Evolutionary conservation across 2,888 invertebrate species (phyloP).

Genomic region (Neoaliturus tenellus): DNA sequence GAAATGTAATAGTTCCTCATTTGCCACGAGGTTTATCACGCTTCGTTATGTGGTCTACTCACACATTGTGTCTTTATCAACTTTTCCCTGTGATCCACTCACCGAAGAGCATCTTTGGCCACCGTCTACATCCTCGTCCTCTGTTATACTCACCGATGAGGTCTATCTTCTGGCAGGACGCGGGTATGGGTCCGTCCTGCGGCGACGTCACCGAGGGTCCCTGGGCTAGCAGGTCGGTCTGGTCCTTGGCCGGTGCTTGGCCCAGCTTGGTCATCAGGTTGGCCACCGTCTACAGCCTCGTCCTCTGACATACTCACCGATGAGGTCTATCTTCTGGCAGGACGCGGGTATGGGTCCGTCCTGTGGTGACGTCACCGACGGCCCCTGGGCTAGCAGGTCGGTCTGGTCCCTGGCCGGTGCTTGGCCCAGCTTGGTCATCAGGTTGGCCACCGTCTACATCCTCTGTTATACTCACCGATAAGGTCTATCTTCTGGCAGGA

Average conservation of each 20-base stretch:
- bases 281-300: too few relatives aligned
- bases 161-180: conserved; percentile 72
- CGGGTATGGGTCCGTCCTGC: conserved; percentile 67
- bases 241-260: conserved; percentile 57
- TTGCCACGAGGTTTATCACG: too few relatives aligned
- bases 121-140: neutral
- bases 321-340: conserved; percentile 71
- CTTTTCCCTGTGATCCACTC: too few relatives aligned
- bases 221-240: conserved; percentile 43
- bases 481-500: conserved; percentile 72
- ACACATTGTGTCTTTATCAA: too few relatives aligned
- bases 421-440: conserved; percentile 60
- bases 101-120: neutral
- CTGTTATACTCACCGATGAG: conserved; percentile 51
- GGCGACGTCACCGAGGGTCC: conserved; percentile 27
- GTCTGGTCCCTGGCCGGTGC: conserved; percentile 53
- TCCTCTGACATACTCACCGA: conserved; percentile 56
- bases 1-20: too few relatives aligned
- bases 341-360: conserved; percentile 69
- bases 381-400: conserved; percentile 43
- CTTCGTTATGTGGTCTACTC: too few relatives aligned
- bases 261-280: conserved; percentile 60
- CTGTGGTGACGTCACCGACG: conserved; percentile 17
- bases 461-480: conserved; percentile 54
- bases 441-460: conserved; percentile 57